Percentiles rank a stretch among this genome's conserved stretches.
Conservation (phyloP, 2,113 vertebrate species). For the Macquaria australasica region DNA sequence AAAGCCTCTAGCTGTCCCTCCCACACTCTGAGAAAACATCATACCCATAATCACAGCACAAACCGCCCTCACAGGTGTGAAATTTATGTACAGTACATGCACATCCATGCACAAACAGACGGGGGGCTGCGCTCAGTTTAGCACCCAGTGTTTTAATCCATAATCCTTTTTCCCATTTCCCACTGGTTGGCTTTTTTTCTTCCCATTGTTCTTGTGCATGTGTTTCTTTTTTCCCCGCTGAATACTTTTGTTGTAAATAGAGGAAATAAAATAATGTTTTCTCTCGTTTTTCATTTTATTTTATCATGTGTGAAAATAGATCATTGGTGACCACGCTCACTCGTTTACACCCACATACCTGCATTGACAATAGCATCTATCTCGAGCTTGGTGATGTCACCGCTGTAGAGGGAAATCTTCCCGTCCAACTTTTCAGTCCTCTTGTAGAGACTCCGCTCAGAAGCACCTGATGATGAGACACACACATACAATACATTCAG, state of each 20-base stretch:
- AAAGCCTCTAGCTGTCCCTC: constrained; percentile 43
- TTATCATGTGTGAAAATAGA: neutral
- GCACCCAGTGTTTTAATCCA: constrained; percentile 17
- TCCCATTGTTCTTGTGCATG: neutral
- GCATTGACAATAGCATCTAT: constrained; percentile 91
- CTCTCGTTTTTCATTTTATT: neutral
- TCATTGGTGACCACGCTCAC: neutral
- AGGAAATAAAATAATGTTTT: neutral
- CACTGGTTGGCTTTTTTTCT: neutral
- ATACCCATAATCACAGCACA: constrained; percentile 43
- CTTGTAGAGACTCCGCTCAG: constrained; percentile 42
- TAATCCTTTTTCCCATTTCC: constrained; percentile 32
- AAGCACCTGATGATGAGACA: constrained; percentile 48
- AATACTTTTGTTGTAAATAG: neutral
- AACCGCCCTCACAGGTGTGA: constrained; percentile 45
- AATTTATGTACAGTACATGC: constrained; percentile 35
- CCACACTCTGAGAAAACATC: constrained; percentile 47
- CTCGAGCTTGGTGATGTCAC: constrained; percentile 92
- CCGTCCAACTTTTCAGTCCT: constrained; percentile 83
- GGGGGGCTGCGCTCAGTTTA: constrained; percentile 11
- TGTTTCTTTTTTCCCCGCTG: neutral
- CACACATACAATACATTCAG: neutral
- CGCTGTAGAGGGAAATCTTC: constrained; percentile 89
- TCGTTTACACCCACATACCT: constrained; percentile 77
- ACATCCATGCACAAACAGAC: constrained; percentile 26